phyloP scores from a whole-genome alignment of 2,797 vertebrate genomes.

The Ptychadena robeensis region DNA sequence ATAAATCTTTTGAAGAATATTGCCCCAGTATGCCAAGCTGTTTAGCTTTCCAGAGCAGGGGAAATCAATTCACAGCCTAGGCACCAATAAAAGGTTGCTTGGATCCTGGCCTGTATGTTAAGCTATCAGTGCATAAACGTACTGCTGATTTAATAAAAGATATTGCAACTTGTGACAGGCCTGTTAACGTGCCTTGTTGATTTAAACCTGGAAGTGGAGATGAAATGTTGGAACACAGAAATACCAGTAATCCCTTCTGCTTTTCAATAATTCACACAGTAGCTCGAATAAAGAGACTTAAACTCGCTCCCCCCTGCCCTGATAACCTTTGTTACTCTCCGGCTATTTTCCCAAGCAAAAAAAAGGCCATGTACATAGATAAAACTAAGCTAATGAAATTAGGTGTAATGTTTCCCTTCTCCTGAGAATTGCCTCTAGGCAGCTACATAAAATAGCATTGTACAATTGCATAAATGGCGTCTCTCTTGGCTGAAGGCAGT shows the following conservation, averaged over 20 bases:
- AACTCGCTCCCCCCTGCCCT: background rate
- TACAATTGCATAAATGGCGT: constrained; percentile 43
- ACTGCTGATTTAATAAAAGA: constrained; percentile 54
- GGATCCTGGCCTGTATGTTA: constrained; percentile 24
- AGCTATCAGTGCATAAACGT: constrained; percentile 42
- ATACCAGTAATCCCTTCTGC: constrained; percentile 47
- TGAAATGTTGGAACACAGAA: constrained; percentile 26
- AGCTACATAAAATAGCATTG: constrained; percentile 8
- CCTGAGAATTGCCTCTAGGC: constrained; percentile 27
- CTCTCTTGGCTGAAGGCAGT: constrained; percentile 40
- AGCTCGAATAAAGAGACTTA: background rate
- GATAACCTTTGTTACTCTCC: constrained; percentile 23
- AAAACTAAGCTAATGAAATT: constrained; percentile 40
- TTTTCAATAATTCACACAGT: constrained; percentile 41
- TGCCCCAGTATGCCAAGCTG: background rate
- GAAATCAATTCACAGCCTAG: constrained; percentile 3
- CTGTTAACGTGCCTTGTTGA: constrained; percentile 27
- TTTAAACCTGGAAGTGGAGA: constrained; percentile 45
- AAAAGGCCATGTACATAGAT: constrained; percentile 17
- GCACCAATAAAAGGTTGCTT: background rate
- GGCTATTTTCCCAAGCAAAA: constrained; percentile 23
- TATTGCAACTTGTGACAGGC: constrained; percentile 26
- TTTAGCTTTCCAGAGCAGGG: constrained; percentile 12
- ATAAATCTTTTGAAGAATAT: background rate
- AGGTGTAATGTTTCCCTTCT: constrained; percentile 28